These are phyloP conservation scores for Nothura maculosa DNA, from an alignment of 2,797 vertebrate genomes.

Conservation along the genomic window DNA sequence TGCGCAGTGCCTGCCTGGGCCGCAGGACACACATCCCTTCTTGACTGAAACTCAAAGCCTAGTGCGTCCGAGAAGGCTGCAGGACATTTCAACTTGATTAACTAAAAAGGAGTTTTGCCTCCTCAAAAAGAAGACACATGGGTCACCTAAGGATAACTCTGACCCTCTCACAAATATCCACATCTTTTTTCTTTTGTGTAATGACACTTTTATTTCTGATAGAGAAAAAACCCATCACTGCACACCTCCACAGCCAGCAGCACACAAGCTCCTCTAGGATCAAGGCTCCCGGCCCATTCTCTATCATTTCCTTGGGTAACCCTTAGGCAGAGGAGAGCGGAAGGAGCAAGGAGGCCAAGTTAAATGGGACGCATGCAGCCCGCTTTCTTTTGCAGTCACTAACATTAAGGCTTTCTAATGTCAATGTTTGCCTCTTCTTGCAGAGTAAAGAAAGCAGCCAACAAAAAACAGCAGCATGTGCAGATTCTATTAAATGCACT, in stretches of 20 bases:
- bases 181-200: neutral
- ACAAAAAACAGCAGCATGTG: neutral
- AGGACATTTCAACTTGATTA: neutral
- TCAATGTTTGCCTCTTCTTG: neutral
- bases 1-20: neutral
- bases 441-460: neutral
- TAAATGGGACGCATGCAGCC: neutral
- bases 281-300: neutral
- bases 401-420: neutral
- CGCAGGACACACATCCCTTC: fast-evolving
- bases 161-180: neutral
- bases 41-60: neutral
- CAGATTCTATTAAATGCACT: neutral
- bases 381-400: neutral
- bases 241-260: neutral
- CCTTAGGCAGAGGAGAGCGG: neutral
- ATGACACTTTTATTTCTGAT: neutral
- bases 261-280: neutral
- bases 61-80: neutral
- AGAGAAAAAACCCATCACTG: neutral
- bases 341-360: neutral
- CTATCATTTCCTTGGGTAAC: neutral
- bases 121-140: neutral
- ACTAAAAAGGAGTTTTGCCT: neutral
- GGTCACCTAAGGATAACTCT: neutral